These are phyloP conservation scores for Neoaliturus tenellus DNA, from an alignment of 2,888 invertebrate genomes.

Conservation along the genomic window DNA sequence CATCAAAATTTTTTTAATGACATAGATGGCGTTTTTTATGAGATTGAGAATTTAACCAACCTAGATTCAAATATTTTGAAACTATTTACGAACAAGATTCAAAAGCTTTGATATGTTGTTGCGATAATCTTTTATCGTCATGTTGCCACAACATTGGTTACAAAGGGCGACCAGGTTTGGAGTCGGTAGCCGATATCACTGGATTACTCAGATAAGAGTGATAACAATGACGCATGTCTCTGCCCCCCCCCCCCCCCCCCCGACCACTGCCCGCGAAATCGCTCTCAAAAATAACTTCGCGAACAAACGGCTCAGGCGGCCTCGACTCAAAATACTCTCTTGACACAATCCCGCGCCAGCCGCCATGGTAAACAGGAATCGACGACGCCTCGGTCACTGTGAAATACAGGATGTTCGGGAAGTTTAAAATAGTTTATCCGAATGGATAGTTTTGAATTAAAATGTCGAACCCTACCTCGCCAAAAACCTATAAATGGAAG, in stretches of 20 bases:
- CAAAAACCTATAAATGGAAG: too few relatives aligned
- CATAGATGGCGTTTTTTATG: too few relatives aligned
- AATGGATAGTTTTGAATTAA: too few relatives aligned
- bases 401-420: too few relatives aligned
- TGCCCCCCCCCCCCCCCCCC: background rate
- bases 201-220: slow-evolving; percentile 18
- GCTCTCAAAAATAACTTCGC: slow-evolving; percentile 18
- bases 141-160: background rate
- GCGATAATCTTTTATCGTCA: background rate
- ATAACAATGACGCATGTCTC: slow-evolving; percentile 27
- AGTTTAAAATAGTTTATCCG: too few relatives aligned
- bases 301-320: background rate
- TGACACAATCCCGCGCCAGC: background rate
- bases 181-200: slow-evolving; percentile 7
- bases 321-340: slow-evolving; percentile 10
- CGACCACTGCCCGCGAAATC: background rate
- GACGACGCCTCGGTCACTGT: background rate
- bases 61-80: too few relatives aligned
- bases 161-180: background rate
- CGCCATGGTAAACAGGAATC: background rate
- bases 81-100: too few relatives aligned
- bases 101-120: too few relatives aligned
- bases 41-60: too few relatives aligned
- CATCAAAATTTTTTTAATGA: too few relatives aligned
- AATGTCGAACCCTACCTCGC: too few relatives aligned